Percentiles rank a stretch among this genome's conserved stretches.
Conservation (phyloP, 1,140 invertebrate genomes). For the Anastrepha ludens region DNA sequence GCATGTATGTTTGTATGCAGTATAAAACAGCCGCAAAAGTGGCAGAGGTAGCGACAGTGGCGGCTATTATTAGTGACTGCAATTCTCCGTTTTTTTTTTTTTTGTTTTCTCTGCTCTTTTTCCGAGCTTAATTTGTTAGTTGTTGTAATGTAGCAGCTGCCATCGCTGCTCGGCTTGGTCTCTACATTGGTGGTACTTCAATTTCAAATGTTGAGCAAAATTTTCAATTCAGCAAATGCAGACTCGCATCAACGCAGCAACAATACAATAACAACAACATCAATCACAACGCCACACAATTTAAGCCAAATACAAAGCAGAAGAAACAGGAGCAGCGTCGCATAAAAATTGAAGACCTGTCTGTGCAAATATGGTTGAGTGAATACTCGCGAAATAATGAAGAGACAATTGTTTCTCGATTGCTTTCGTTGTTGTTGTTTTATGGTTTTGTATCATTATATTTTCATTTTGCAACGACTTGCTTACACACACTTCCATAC, state of each 20-base stretch:
- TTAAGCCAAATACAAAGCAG: background rate
- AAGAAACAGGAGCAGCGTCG: constrained; percentile 30
- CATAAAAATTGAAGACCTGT: background rate
- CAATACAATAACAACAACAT: background rate
- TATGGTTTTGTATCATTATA: background rate
- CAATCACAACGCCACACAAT: background rate
- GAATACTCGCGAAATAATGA: constrained; percentile 16
- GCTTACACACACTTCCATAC: background rate
- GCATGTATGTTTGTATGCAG: background rate
- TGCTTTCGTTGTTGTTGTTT: background rate
- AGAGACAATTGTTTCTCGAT: constrained; percentile 27
- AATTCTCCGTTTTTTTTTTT: background rate
- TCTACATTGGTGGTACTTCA: background rate
- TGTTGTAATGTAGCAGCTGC: background rate
- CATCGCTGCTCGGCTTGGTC: background rate
- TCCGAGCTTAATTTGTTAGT: background rate
- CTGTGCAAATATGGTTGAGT: background rate
- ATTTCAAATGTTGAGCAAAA: constrained; percentile 39
- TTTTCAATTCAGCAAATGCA: constrained; percentile 23
- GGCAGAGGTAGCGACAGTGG: constrained; percentile 58
- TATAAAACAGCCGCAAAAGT: constrained; percentile 53
- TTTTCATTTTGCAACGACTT: background rate
- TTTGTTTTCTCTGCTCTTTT: background rate
- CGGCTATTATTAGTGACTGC: constrained; percentile 37
- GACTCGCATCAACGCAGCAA: background rate